These are phyloP conservation scores for Drosophila nebulosa DNA, from an alignment of 1,140 invertebrate genomes.

Conservation along the genomic window DNA sequence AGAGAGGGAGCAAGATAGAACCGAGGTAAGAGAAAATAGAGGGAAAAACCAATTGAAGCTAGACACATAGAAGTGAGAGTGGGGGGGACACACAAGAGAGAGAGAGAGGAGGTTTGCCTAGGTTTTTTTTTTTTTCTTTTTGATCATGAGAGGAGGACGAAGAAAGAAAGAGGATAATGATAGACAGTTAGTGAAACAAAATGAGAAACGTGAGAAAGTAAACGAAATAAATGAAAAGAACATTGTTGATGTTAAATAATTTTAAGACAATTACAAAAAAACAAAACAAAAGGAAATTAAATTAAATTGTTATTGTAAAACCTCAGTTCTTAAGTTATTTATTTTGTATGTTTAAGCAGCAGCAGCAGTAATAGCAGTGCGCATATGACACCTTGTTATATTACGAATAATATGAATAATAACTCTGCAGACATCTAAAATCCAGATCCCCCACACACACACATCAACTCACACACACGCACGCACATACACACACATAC, in stretches of 20 bases:
- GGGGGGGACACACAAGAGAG: background rate
- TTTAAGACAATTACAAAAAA: slow-evolving; percentile 55
- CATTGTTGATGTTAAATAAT: slow-evolving; percentile 78
- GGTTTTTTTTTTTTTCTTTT: background rate
- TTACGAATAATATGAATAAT: slow-evolving; percentile 47
- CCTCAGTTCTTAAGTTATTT: slow-evolving; percentile 77
- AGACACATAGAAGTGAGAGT: background rate
- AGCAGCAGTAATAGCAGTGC: slow-evolving; percentile 9
- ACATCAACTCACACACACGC: slow-evolving; percentile 6
- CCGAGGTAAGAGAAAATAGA: background rate
- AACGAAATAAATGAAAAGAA: slow-evolving; percentile 43
- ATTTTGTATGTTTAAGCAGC: slow-evolving; percentile 74
- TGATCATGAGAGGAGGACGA: background rate
- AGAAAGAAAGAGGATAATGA: slow-evolving; percentile 9
- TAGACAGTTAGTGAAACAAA: slow-evolving; percentile 18
- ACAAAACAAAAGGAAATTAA: slow-evolving; percentile 44
- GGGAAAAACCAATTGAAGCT: background rate
- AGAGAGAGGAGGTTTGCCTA: background rate
- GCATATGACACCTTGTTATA: slow-evolving; percentile 68
- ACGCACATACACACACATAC: background rate
- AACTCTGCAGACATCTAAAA: slow-evolving; percentile 27
- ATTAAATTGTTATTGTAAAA: slow-evolving; percentile 78
- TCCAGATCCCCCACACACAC: slow-evolving; percentile 1
- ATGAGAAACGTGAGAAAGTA: background rate
- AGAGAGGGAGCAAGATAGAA: slow-evolving; percentile 5